Evolutionary conservation across 2,113 vertebrate species (phyloP).

Genomic region (Myocastor coypus): DNA sequence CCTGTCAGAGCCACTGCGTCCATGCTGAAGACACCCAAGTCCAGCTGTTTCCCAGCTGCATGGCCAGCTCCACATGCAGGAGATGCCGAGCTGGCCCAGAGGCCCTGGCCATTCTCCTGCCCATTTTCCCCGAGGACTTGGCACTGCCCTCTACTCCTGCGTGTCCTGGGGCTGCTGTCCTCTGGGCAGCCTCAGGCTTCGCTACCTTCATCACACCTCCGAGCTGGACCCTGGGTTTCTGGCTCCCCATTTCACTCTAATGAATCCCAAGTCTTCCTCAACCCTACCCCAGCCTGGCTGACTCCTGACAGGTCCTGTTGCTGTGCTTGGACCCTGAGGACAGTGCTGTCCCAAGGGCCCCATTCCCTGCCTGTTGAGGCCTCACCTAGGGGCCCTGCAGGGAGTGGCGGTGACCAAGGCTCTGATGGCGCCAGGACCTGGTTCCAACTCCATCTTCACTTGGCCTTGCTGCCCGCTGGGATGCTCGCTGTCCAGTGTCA

Average conservation of each 20-base stretch:
- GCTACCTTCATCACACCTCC: neutral
- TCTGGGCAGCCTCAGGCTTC: neutral
- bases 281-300: neutral
- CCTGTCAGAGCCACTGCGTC: neutral
- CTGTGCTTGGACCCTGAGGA: neutral
- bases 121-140: neutral
- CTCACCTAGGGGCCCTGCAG: neutral
- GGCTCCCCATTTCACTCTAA: neutral
- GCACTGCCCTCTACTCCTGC: neutral
- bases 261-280: neutral
- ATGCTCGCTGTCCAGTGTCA: neutral
- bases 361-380: neutral
- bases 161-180: neutral
- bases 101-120: too few species aligned
- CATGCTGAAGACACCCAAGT: neutral
- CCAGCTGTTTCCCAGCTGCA: neutral
- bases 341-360: neutral
- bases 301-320: accelerated
- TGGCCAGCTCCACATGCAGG: neutral
- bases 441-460: neutral
- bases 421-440: neutral
- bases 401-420: neutral
- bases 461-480: neutral
- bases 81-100: neutral
- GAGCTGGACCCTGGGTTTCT: neutral